Evolutionary conservation across 1,140 invertebrate species (phyloP), one percentile per base, ranked within the genome.

Genomic region (Heliothis subflexa): DNA sequence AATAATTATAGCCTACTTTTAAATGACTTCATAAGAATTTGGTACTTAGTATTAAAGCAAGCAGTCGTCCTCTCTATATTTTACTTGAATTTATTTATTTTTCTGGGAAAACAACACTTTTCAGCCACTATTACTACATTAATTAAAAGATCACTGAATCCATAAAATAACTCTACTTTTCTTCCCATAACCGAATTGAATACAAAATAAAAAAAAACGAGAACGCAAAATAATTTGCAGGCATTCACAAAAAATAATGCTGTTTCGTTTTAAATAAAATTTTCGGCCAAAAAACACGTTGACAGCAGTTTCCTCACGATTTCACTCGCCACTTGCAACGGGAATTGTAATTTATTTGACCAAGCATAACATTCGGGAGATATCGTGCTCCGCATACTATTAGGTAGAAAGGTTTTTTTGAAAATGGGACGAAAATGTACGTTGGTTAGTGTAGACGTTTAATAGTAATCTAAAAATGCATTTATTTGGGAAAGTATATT

Each of bases 261-360:
- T 52, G 13, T 28, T 68, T 52, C 21, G 16, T 70, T 70, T 61
- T n/a, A 50, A 50, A 50, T 40, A 16, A 55, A 59, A 73, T 73
- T 73, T 50, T 7, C 28, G 72, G 50, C 57, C 72, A 28, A 59
- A 76, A 76, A 76, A 76, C 33, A 66, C 40, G 59, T n/a, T n/a
- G 62, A 47, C 49, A 49, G 47, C 57, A 73, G 78, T 79, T 79
- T 81, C 80, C 74, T 73, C 82, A 79, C 80, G 82, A 79, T 81
- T 81, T 78, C 73, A 78, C 82, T 74, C 50, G 72, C 57, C 52
- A 78, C 78, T 82, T 84, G 83, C 78, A 82, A 70, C 50, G 64
- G 52, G 80, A 84, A 84, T 84, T 84, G 82, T 84, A 84, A 84
- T 81, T 82, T 75, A 82, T 84, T 78, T 79, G 54, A 75, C 76